Base-by-base conservation (phyloP, 1,140 invertebrate species). In the Diachasmimorpha longicaudata region DNA sequence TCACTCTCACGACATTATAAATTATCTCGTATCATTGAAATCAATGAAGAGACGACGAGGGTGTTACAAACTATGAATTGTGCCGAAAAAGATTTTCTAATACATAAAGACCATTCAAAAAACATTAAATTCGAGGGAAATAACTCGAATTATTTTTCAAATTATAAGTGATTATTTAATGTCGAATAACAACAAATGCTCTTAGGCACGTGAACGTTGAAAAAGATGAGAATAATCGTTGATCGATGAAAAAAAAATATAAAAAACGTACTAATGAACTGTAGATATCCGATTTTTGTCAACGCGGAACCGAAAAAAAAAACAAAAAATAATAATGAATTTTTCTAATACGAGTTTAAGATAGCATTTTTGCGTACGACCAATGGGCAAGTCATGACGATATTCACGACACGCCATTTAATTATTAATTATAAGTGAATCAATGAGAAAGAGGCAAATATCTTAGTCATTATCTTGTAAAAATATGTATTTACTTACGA, bases 271-370 rank as follows among this genome's bases (percentile, higher is more conserved):
- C 25, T 19, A 31, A 25, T 69, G 31, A 82, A 82, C 82, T 86
- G 83, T 85, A 86, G 82, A 86, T 86, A 85, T 78, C 81, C 82
- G 81, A 85, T 82, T 82, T 79, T 87, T 85, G 84, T 87, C 86
- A 84, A 85, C 80, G 81, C 82, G 80, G 79, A 85, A 31, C 16
- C 36, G 66, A 68, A 39, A 0, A 68, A 39, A 68, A 39, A 39
- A n/a, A 39, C 3, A 4, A 48, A 48, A 48, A 48, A n/a, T n/a
- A n/a, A n/a, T n/a, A 52, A 52, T 52, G 48, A n/a, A 78, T 83
- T 86, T 87, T 87, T 87, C 85, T 86, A 87, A 87, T 85, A 84
- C 80, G 79, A 85, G 82, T 85, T 83, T 85, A 85, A 85, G 77
- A 81, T 87, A 87, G 84, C 82, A 85, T 87, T 85, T 37, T 68